Conservation (phyloP, 92 coral and sea anemone genomes). For the Epizoanthus rinbou region DNA sequence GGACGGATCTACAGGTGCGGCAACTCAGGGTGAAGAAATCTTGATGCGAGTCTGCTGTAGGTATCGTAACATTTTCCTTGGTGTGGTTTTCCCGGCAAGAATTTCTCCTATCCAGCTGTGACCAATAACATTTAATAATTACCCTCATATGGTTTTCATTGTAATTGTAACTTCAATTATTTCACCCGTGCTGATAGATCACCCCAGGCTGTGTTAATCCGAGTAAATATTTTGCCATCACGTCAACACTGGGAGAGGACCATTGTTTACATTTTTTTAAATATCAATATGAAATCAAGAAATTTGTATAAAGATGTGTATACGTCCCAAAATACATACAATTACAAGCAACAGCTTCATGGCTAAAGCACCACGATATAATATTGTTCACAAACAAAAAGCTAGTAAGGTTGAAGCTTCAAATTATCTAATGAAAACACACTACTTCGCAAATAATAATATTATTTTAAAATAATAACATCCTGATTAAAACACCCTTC, state of each 20-base stretch:
- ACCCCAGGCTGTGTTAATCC: constrained; percentile 10
- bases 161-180: background rate
- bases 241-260: constrained; percentile 31
- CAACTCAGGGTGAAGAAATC: background rate
- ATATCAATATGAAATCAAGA: constrained; percentile 12
- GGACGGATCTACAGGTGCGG: constrained; percentile 12
- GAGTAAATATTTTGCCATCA: constrained; percentile 39
- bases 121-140: background rate
- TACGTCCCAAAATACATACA: background rate
- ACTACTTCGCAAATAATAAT: background rate
- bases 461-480: too few species aligned
- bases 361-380: background rate
- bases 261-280: constrained; percentile 30
- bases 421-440: background rate
- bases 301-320: constrained; percentile 19
- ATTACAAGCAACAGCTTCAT: background rate
- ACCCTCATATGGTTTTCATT: background rate
- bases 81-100: background rate
- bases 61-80: background rate
- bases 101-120: constrained; percentile 1
- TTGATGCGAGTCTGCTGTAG: background rate
- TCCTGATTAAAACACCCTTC: constrained; percentile 5
- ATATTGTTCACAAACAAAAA: background rate
- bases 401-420: background rate
- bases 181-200: constrained; percentile 6